Base-by-base conservation (phyloP, 2,113 vertebrate species). In the Struthidea cinerea region DNA sequence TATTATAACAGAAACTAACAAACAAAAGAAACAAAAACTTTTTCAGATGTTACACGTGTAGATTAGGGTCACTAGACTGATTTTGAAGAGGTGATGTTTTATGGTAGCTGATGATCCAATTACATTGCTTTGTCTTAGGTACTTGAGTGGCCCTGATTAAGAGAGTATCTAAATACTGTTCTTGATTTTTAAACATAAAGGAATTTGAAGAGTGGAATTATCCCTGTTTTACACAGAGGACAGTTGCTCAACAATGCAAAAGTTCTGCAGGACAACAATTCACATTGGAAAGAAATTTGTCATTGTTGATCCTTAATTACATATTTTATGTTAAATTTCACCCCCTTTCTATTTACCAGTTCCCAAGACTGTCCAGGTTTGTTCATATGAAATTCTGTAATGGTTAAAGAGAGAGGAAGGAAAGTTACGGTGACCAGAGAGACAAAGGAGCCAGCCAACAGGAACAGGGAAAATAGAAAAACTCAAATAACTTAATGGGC, bases 401-500 rank as follows among this genome's bases (percentile, higher is more conserved):
- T 33, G 19, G 30, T 57, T 90, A 74, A 89, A 93, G 79, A 74
- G 46, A 53, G 13, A 63, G 39, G 53, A 33, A 73, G 17, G 57
- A 46, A 68, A 20, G 37, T 88, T 83, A 53, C 1, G 1, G 16
- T 77, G 63, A 69, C 74, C 33, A 61, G 55, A 89, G 64, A 46
- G 82, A 77, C 64, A 90, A 67, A 96, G 63, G 77, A 92, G 47
- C 9, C 63, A 88, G 76, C 59, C 84, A 81, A 70, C 67, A 86
- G 86, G 63, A 93, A 50, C 39, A 67, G 32, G 76, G 77, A 30
- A 94, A 84, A 90, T 75, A 61, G 47, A 88, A 86, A 90, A 92
- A 83, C 46, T 96, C 92, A 92, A 92, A 89, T 84, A 84, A 50
- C 71, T 90, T 93, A 95, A 95, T 95, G 80, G 76, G 35, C 94